Percentiles rank a stretch among this genome's conserved stretches.
These are phyloP conservation scores for Chlamydotis undulata DNA, from an alignment of 2,113 vertebrate genomes.

Conservation along the genomic window DNA sequence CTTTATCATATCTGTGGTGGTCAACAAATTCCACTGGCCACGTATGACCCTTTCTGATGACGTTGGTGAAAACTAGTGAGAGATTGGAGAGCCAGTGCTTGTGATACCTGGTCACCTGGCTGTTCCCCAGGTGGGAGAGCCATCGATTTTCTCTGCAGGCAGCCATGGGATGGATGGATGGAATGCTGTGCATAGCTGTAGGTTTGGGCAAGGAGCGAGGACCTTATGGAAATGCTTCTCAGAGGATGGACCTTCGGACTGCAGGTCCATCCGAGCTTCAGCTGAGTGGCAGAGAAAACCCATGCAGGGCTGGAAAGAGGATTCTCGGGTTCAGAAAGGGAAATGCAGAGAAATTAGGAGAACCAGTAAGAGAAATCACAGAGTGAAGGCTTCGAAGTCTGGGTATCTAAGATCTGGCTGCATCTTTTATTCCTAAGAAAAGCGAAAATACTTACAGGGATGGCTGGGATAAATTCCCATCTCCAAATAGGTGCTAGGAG, in stretches of 20 bases:
- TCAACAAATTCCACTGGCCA: background rate
- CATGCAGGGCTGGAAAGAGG: background rate
- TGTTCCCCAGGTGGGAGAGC: background rate
- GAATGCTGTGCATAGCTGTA: accelerated
- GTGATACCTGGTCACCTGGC: background rate
- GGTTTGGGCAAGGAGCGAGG: background rate
- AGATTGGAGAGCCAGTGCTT: background rate
- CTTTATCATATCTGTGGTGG: accelerated
- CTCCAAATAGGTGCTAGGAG: background rate
- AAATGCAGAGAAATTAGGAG: background rate
- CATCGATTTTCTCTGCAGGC: background rate
- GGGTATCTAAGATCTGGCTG: background rate
- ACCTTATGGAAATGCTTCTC: background rate
- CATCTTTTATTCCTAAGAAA: background rate
- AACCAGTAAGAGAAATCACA: background rate
- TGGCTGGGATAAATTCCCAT: background rate
- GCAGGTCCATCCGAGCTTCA: background rate
- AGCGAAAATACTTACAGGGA: background rate
- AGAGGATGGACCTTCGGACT: background rate
- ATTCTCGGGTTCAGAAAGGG: background rate
- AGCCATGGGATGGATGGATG: background rate
- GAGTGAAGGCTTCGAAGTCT: background rate
- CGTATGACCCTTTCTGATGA: background rate
- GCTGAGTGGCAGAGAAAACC: background rate
- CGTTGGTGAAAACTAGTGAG: background rate